A percentile compares a stretch with the other conserved stretches of the same genome.
phyloP scores from a whole-genome alignment of 2,113 vertebrate genomes.

The Phyllostomus discolor region DNA sequence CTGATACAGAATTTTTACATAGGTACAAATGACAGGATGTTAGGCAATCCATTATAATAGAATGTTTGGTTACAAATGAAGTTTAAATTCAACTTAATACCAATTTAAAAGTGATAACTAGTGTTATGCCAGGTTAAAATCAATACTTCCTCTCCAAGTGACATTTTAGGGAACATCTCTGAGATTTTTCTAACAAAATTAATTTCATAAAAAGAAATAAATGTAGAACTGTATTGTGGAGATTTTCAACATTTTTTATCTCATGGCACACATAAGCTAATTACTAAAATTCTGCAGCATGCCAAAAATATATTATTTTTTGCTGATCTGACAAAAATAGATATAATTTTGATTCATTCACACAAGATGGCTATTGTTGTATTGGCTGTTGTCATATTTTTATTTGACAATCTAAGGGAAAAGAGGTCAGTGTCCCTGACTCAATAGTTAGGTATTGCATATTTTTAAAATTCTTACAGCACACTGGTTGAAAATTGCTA shows the following conservation, averaged over 20 bases:
- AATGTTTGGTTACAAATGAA: conserved; percentile 73
- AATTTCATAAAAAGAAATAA: conserved; percentile 1
- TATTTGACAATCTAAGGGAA: neutral
- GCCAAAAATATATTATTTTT: neutral
- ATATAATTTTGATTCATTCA: neutral
- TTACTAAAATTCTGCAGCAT: neutral
- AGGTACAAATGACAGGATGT: conserved; percentile 74
- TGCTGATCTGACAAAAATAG: neutral
- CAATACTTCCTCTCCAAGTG: conserved; percentile 47
- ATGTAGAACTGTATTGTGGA: neutral
- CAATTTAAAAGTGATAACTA: conserved; percentile 62
- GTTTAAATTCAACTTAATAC: conserved; percentile 76
- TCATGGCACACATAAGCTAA: neutral
- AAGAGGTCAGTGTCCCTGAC: no score
- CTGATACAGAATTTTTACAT: conserved; percentile 87
- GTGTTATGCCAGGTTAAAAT: conserved; percentile 69
- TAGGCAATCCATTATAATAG: conserved; percentile 70
- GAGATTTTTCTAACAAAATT: neutral
- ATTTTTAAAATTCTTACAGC: neutral
- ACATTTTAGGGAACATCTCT: conserved; percentile 24
- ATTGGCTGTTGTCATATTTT: neutral
- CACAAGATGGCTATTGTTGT: neutral
- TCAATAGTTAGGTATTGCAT: neutral
- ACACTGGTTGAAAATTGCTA: neutral
- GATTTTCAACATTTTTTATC: neutral